These are phyloP conservation scores for Selene dorsalis DNA, from an alignment of 2,797 vertebrate genomes.

Conservation along the genomic window DNA sequence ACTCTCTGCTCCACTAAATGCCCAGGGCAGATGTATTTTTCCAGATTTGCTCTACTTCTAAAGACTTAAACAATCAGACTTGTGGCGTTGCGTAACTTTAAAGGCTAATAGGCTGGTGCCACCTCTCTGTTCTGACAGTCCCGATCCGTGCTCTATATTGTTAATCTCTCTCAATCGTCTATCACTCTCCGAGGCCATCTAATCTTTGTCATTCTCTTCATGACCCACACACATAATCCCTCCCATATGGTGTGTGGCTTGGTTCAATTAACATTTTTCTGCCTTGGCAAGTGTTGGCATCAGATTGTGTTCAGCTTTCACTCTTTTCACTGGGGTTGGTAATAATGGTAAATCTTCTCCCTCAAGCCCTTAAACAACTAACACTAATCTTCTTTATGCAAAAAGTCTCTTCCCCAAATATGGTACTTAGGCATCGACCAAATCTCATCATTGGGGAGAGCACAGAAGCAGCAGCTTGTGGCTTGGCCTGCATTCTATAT, in stretches of 20 bases:
- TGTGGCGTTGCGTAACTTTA: slow-evolving; percentile 60
- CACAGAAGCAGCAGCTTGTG: slow-evolving; percentile 56
- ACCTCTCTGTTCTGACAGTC: slow-evolving; percentile 31
- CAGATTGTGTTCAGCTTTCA: slow-evolving; percentile 68
- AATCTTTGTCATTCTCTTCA: slow-evolving; percentile 79
- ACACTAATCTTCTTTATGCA: slow-evolving; percentile 89
- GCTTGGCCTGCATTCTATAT: slow-evolving; percentile 32
- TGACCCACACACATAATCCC: slow-evolving; percentile 80
- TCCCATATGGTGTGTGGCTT: slow-evolving; percentile 83
- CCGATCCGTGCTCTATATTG: slow-evolving; percentile 67
- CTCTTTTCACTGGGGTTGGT: slow-evolving; percentile 77
- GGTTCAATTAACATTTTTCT: slow-evolving; percentile 80
- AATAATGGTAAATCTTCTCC: slow-evolving; percentile 85
- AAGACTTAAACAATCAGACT: slow-evolving; percentile 39
- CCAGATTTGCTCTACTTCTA: slow-evolving; percentile 46
- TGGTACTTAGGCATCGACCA: slow-evolving; percentile 68
- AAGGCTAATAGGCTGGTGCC: slow-evolving; percentile 55
- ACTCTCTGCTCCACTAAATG: slow-evolving; percentile 29
- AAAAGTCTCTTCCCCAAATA: slow-evolving; percentile 77
- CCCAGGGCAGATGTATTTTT: slow-evolving; percentile 35
- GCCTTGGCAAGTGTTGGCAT: slow-evolving; percentile 60
- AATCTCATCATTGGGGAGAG: slow-evolving; percentile 64
- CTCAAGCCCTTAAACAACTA: slow-evolving; percentile 82
- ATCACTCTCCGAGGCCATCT: slow-evolving; percentile 70
- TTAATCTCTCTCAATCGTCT: slow-evolving; percentile 82